Base-by-base conservation (phyloP, 1,140 invertebrate species). In the Aphidius gifuensis region DNA sequence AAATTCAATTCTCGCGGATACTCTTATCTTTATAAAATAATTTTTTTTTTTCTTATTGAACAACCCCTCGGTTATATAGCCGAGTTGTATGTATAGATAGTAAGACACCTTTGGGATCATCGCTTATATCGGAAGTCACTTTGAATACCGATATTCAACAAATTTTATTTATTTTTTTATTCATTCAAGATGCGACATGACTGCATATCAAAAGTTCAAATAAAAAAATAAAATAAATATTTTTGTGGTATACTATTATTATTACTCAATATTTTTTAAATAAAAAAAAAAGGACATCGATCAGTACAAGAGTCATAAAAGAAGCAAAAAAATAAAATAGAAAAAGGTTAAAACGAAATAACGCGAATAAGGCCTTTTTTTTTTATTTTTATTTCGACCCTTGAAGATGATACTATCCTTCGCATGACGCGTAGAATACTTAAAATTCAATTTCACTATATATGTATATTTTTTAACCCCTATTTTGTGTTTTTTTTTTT, bases 381-480 rank as follows among this genome's bases (percentile, higher is more conserved):
- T 23, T n/a, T n/a, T n/a, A n/a, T n/a, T n/a, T n/a, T n/a, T n/a
- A n/a, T 23, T 23, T 23, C 23, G 23, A 23, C 23, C 23, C 23
- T 23, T 23, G 23, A 23, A 23, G 23, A 23, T 23, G 23, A 23
- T 23, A 23, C 23, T 23, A 23, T n/a, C 32, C 59, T 45, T 50
- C 2, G 71, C 68, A 69, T 68, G 68, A 75, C 74, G 76, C 71
- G 62, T 65, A 70, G 78, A 80, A 80, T 80, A 79, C 76, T 74
- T 76, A 79, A 80, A 74, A 63, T 66, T 61, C 40, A 58, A 55
- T 53, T 67, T 61, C 45, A 44, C 32, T 47, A 23, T n/a, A 48
- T 32, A 9, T 49, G 7, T 43, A 7, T n/a, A 21, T 23, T 23
- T 23, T 23, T 23, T 23, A n/a, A n/a, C n/a, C n/a, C n/a, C n/a